Conservation (phyloP, 2,797 vertebrate genomes). For the Spondyliosoma cantharus region DNA sequence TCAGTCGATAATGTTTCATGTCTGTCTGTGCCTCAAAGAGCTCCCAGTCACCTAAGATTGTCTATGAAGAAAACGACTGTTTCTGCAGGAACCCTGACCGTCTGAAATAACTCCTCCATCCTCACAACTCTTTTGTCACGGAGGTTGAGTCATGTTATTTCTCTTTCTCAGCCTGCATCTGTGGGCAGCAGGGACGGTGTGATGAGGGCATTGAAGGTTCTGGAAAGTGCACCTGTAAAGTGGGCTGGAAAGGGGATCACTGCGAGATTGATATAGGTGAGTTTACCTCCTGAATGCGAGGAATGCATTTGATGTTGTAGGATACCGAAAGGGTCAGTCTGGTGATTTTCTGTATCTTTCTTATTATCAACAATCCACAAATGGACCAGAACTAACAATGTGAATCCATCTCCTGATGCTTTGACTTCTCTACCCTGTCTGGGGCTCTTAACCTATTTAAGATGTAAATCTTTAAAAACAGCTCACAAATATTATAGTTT, state of each 20-base stretch:
- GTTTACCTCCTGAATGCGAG: constrained; percentile 2
- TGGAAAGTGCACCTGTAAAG: constrained; percentile 88
- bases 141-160: constrained; percentile 13
- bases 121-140: neutral
- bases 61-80: neutral
- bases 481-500: too few species aligned
- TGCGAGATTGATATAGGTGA: constrained; percentile 89
- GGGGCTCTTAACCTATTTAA: neutral
- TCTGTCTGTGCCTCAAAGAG: neutral
- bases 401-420: neutral
- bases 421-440: neutral
- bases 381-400: neutral
- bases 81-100: neutral
- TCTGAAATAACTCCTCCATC: neutral
- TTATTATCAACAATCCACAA: neutral
- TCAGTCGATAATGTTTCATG: neutral
- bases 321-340: neutral
- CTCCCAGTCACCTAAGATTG: neutral
- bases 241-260: constrained; percentile 87
- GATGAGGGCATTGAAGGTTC: constrained; percentile 87
- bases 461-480: too few species aligned
- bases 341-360: neutral
- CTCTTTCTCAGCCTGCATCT: constrained; percentile 86
- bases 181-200: constrained; percentile 85
- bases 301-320: too few species aligned